A percentile compares a stretch with the other conserved stretches of the same genome.
These are phyloP conservation scores for Aphidius ervi DNA, from an alignment of 1,140 invertebrate species.

Conservation along the genomic window DNA sequence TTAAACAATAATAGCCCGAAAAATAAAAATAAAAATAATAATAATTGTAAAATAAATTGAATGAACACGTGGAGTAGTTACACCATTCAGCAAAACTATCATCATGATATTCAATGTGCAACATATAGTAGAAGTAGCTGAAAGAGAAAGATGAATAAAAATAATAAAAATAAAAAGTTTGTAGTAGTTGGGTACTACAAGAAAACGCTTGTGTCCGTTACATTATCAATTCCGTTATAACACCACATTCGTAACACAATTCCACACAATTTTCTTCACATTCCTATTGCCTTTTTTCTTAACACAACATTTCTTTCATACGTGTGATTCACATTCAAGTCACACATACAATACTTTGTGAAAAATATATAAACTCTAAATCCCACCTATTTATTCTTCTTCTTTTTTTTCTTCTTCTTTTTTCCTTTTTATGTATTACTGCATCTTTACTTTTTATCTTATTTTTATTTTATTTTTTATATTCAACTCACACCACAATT, in stretches of 20 bases:
- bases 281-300: slow-evolving; percentile 21
- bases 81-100: no score
- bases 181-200: slow-evolving; percentile 6
- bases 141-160: slow-evolving; percentile 25
- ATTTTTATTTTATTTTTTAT: background rate
- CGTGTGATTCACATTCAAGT: slow-evolving; percentile 14
- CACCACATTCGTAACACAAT: slow-evolving; percentile 47
- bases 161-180: slow-evolving; percentile 27
- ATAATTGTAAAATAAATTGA: slow-evolving; percentile 24
- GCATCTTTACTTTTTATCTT: no score
- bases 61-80: slow-evolving; percentile 28
- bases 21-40: no score
- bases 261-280: slow-evolving; percentile 13
- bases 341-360: slow-evolving; percentile 10
- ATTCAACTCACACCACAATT: slow-evolving; percentile 15
- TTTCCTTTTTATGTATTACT: no score
- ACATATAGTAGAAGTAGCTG: no score
- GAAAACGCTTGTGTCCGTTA: slow-evolving; percentile 36
- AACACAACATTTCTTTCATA: slow-evolving; percentile 14
- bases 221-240: slow-evolving; percentile 53
- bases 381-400: background rate
- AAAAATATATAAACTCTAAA: slow-evolving; percentile 16
- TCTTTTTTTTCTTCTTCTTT: background rate
- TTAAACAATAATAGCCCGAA: no score
- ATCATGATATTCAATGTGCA: no score